Percentiles rank a stretch among this genome's conserved stretches.
Conservation (phyloP, 2,888 invertebrate species). For the Odontomyia ornata region DNA sequence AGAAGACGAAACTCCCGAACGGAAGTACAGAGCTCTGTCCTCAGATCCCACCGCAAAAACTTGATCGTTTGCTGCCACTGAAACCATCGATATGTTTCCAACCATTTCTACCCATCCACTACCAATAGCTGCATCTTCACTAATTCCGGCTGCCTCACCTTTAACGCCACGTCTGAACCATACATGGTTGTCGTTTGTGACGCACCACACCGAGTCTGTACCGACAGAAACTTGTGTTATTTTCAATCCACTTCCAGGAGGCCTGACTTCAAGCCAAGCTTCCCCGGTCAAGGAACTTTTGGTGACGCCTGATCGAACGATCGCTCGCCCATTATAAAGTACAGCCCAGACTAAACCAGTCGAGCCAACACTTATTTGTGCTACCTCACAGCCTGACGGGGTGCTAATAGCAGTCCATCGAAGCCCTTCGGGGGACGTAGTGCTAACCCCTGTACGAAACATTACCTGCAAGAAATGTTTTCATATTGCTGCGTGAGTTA, state of each 20-base stretch:
- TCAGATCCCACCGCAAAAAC: slow-evolving; percentile 86
- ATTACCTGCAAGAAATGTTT: slow-evolving; percentile 70
- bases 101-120: slow-evolving; percentile 91
- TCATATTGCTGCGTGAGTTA: not conserved
- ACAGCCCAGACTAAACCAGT: slow-evolving; percentile 89
- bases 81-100: slow-evolving; percentile 81
- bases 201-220: slow-evolving; percentile 76
- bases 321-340: slow-evolving; percentile 82
- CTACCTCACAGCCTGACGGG: slow-evolving; percentile 81
- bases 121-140: slow-evolving; percentile 81
- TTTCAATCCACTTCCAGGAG: slow-evolving; percentile 76
- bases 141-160: slow-evolving; percentile 75
- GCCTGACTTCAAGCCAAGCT: slow-evolving; percentile 82
- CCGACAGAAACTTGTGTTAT: slow-evolving; percentile 84
- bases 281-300: slow-evolving; percentile 73
- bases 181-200: slow-evolving; percentile 82
- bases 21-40: slow-evolving; percentile 82
- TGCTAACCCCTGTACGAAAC: slow-evolving; percentile 83
- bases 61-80: slow-evolving; percentile 90
- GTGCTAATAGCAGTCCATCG: slow-evolving; percentile 84
- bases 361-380: slow-evolving; percentile 85
- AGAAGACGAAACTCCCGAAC: slow-evolving; percentile 77
- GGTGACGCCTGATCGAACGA: slow-evolving; percentile 85
- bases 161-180: slow-evolving; percentile 85
- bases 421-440: slow-evolving; percentile 85